phyloP scores from a whole-genome alignment of 2,113 vertebrate species.

The Anser brachyrhynchus region DNA sequence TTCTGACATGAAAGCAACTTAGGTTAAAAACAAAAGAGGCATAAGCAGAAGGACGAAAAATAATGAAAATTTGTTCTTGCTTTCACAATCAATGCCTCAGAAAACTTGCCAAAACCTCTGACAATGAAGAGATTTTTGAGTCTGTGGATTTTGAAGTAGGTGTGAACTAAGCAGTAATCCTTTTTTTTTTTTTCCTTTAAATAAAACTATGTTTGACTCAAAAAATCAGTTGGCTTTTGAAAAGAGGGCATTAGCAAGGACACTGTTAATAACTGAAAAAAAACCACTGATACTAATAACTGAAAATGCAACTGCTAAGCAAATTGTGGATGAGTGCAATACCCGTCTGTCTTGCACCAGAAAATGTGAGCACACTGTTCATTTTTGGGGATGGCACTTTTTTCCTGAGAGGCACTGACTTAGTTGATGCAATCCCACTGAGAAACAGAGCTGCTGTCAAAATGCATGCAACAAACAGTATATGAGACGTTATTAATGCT shows the following conservation, averaged over 20 bases:
- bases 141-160: not conserved
- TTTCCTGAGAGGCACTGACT: not conserved
- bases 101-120: not conserved
- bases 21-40: not conserved
- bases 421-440: not conserved
- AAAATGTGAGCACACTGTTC: fast-evolving
- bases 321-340: fast-evolving
- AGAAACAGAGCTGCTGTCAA: not conserved
- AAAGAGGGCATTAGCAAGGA: not conserved
- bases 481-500: not conserved
- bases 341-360: not conserved
- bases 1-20: not conserved
- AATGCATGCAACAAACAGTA: not conserved
- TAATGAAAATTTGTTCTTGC: not conserved
- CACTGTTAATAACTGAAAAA: not conserved
- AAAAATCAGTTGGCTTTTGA: not conserved
- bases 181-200: not conserved
- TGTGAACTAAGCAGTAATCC: not conserved
- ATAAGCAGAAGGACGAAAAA: not conserved
- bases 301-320: not conserved
- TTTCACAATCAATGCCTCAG: not conserved
- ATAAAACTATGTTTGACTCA: not conserved
- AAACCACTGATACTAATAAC: too few species aligned
- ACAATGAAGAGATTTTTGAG: not conserved
- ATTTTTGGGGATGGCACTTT: not conserved